Evolutionary conservation across 2,797 vertebrate species (phyloP), one percentile per base, ranked within the genome.

Genomic region (Heliangelus exortis): DNA sequence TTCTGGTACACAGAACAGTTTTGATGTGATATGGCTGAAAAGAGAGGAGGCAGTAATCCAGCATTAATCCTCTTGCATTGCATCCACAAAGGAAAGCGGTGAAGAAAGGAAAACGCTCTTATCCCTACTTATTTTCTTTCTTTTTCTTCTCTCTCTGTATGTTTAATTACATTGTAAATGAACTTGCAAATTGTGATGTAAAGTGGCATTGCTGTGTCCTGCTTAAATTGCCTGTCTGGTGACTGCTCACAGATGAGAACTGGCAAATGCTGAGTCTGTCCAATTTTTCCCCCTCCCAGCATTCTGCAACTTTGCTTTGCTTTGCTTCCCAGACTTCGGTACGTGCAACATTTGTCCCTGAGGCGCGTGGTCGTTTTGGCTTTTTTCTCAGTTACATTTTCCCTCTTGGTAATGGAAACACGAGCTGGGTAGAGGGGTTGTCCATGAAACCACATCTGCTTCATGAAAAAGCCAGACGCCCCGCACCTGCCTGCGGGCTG

Each of bases 351-450:
- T 90, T 90, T 71, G 59, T 78, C 89, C 34, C 4, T 39, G 50
- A 84, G 74, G 76, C 53, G 65, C 2, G 4, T 65, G 79, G 78
- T 68, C 9, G 3, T 59, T 91, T 66, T 58, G 69, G 26, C 65
- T 87, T 90, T 47, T 90, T 94, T 84, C 76, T 95, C 88, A 48
- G 77, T 94, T 94, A 84, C 45, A 1, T 74, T 95, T 91, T 74
- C 77, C 63, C 34, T 0, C 0, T 6, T 41, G 77, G 92, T 94
- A 92, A 92, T 94, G 92, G 95, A 94, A 93, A 95, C 7, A 4
- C 0, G 4, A 96, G 68, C 89, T 1, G 29, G 15, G 45, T 43
- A 41, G 43, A 84, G 72, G 72, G 23, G 72, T 33, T 82, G 83
- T 87, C 68, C 0, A 0, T 78, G 94, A 90, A 92, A 89, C 26